Percentiles rank a stretch among this genome's conserved stretches.
Evolutionary conservation across 2,113 vertebrate genomes (phyloP).

Genomic region (Emydura subglobosa): DNA sequence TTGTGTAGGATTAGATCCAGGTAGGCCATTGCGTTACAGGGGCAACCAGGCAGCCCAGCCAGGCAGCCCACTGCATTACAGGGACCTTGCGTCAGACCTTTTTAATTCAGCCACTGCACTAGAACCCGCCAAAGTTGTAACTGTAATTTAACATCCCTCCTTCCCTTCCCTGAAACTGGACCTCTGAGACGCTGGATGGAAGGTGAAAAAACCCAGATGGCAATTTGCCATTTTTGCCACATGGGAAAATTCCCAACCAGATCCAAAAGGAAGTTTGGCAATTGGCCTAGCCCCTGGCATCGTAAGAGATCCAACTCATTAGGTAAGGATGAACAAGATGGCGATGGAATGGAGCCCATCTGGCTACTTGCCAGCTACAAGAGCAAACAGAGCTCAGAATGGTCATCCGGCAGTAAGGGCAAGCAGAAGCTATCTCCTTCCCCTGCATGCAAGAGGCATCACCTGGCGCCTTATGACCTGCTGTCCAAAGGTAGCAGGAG

Average conservation of each 20-base stretch:
- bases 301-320: neutral
- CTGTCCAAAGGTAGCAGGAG: neutral
- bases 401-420: neutral
- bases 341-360: neutral
- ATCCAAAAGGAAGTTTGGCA: neutral
- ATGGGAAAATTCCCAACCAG: neutral
- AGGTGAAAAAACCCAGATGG: neutral
- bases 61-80: neutral
- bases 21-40: neutral
- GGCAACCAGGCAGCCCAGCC: neutral
- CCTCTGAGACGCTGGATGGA: neutral
- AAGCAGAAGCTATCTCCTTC: neutral
- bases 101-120: neutral
- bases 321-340: neutral
- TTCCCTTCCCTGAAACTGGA: neutral
- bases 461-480: neutral
- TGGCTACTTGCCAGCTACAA: neutral
- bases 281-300: neutral
- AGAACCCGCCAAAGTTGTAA: neutral
- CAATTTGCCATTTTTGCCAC: neutral
- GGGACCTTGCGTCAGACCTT: neutral
- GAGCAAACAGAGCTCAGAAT: neutral
- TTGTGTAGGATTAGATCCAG: neutral
- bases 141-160: neutral
- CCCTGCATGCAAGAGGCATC: neutral